phyloP scores from a whole-genome alignment of 2,797 vertebrate genomes.

The Onychomys leucogaster region DNA sequence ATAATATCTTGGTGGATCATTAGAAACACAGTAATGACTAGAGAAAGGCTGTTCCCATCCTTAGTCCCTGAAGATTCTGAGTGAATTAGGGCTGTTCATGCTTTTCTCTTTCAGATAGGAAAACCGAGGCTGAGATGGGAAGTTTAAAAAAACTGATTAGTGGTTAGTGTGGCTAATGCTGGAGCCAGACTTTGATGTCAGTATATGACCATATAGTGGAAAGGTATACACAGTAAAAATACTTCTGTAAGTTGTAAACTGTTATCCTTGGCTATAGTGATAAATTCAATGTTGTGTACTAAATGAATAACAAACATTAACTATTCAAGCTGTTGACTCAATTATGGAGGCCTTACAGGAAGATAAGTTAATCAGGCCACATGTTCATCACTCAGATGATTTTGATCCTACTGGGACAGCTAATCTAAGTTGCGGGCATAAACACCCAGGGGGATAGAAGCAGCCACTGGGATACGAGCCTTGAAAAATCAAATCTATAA shows the following conservation, averaged over 20 bases:
- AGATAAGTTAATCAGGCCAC: slow-evolving; percentile 13
- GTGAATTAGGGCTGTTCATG: not conserved
- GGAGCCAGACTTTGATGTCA: not conserved
- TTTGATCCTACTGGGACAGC: slow-evolving; percentile 21
- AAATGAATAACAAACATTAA: slow-evolving; percentile 42
- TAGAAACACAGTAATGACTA: slow-evolving; percentile 21
- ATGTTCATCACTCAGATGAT: slow-evolving; percentile 53
- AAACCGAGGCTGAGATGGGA: not conserved
- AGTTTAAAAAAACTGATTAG: slow-evolving; percentile 12
- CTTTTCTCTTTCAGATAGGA: not conserved
- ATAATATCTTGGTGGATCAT: slow-evolving; percentile 36
- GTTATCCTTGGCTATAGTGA: slow-evolving; percentile 33
- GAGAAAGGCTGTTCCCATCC: not conserved
- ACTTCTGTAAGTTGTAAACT: slow-evolving; percentile 26
- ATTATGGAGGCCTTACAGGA: slow-evolving; percentile 36
- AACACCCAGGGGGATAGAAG: slow-evolving; percentile 32
- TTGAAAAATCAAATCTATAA: slow-evolving; percentile 75
- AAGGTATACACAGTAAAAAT: not conserved
- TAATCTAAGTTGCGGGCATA: slow-evolving; percentile 71
- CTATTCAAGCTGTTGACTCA: slow-evolving; percentile 29
- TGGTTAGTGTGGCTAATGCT: not conserved
- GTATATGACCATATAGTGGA: not conserved
- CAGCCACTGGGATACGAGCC: not conserved
- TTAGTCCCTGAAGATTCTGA: not conserved
- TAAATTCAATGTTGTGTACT: slow-evolving; percentile 6